Evolutionary conservation across 2,888 invertebrate species (phyloP), one percentile per base, ranked within the genome.

Genomic region (Drosophila quasianomalipes): DNA sequence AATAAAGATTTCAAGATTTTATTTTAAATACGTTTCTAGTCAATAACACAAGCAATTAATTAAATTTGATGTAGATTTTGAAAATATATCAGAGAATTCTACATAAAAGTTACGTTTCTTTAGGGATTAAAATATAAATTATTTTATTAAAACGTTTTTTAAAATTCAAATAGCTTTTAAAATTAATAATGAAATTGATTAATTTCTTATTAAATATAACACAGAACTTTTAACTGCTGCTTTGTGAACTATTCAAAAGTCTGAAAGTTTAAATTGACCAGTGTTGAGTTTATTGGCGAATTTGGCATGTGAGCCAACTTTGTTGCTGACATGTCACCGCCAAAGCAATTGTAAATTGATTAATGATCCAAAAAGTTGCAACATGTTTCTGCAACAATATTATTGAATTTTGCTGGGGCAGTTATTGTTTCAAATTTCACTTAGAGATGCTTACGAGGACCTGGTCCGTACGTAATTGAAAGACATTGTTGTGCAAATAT

Each of bases 401-500:
- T 33, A 30, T 28, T 9, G 37, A n/a, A 3, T 19, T 31, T 26
- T 1, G 12, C 22, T 14, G 4, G 12, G 10, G 31, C 44, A 57
- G n/a, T 39, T 60, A 37, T 47, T 66, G 52, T 55, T 62, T 53
- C 39, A 16, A 37, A 4, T 19, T 26, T 35, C 12, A 12, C 37
- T 22, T n/a, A 9, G 12, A 2, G 30, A 4, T 31, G 35, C 0
- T 31, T 41, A 16, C 39, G 14, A 58, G 67, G 62, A 33, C 51
- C 53, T 49, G 41, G 41, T 41, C 26, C 70, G 59, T 44, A 64
- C 81, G 72, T 78, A 88, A 85, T 85, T 81, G 81, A 85, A 90
- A 81, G 70, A 76, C 86, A 78, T 73, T 81, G 74, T 67, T 78
- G 85, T 79, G 79, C 76, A 85, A 81, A 76, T 79, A 85, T 75